A percentile compares a stretch with the other conserved stretches of the same genome.
These are phyloP conservation scores for Ypsolopha scabrella DNA, from an alignment of 2,888 invertebrate species.

Conservation along the genomic window DNA sequence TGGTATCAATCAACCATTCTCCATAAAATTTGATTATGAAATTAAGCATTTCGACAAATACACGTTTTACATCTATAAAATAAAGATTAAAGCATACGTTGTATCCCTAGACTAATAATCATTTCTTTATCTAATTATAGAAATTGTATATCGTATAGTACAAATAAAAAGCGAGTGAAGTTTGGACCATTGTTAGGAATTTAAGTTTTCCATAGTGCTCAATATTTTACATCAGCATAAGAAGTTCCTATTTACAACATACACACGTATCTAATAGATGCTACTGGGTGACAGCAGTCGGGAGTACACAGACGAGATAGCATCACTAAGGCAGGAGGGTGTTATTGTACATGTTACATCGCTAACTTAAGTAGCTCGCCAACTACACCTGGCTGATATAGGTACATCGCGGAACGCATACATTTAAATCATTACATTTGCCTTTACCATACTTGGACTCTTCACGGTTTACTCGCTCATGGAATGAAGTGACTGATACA, in stretches of 20 bases:
- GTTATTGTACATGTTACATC: constrained; percentile 53
- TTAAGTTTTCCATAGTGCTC: constrained; percentile 63
- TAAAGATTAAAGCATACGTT: constrained; percentile 59
- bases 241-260: constrained; percentile 58
- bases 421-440: no score
- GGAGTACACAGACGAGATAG: constrained; percentile 40
- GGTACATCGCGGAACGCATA: no score
- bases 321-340: constrained; percentile 67
- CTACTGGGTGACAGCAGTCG: constrained; percentile 34
- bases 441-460: no score
- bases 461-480: no score
- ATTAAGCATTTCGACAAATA: constrained; percentile 66
- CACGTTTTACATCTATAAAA: constrained; percentile 59
- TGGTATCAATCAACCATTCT: constrained; percentile 63
- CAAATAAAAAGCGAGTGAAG: constrained; percentile 67
- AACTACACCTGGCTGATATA: no score
- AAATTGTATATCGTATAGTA: constrained; percentile 66
- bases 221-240: constrained; percentile 55
- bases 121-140: constrained; percentile 55
- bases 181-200: constrained; percentile 70
- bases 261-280: constrained; percentile 35
- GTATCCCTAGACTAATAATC: constrained; percentile 51
- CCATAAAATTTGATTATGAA: constrained; percentile 65
- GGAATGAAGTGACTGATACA: no score
- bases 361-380: no score